phyloP scores from a whole-genome alignment of 2,888 invertebrate genomes.

The Dasypogon diadema region DNA sequence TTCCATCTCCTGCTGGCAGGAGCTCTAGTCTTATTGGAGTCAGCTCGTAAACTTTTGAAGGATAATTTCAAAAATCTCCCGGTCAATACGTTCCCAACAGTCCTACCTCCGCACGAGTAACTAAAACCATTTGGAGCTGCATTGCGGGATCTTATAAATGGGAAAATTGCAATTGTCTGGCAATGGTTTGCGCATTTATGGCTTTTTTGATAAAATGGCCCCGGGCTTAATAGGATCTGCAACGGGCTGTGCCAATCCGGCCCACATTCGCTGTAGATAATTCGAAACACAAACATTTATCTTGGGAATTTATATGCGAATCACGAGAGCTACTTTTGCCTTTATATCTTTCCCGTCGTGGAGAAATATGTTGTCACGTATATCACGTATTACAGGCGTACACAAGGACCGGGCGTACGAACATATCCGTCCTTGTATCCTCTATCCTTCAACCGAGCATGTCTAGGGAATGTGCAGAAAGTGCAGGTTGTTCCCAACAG shows the following conservation, averaged over 20 bases:
- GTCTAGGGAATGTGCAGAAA: background rate
- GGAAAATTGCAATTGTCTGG: constrained; percentile 38
- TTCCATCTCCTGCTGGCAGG: no score
- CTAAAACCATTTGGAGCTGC: constrained; percentile 12
- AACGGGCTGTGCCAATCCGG: constrained; percentile 19
- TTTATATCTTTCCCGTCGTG: constrained; percentile 23
- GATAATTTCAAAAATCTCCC: constrained; percentile 22
- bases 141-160: constrained; percentile 13
- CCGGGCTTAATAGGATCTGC: constrained; percentile 38
- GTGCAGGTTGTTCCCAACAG: background rate
- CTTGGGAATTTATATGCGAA: constrained; percentile 55
- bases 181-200: constrained; percentile 42
- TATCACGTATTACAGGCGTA: constrained; percentile 44
- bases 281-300: constrained; percentile 52
- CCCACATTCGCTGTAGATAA: constrained; percentile 39
- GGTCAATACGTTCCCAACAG: background rate
- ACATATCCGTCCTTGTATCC: background rate
- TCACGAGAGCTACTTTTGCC: constrained; percentile 51
- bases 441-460: background rate
- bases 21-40: no score
- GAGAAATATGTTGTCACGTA: constrained; percentile 45
- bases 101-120: constrained; percentile 4
- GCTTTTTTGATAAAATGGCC: constrained; percentile 46
- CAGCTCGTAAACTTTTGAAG: background rate
- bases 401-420: constrained; percentile 10